Evolutionary conservation across 2,888 invertebrate genomes (phyloP).

Genomic region (Bombylius discolor): DNA sequence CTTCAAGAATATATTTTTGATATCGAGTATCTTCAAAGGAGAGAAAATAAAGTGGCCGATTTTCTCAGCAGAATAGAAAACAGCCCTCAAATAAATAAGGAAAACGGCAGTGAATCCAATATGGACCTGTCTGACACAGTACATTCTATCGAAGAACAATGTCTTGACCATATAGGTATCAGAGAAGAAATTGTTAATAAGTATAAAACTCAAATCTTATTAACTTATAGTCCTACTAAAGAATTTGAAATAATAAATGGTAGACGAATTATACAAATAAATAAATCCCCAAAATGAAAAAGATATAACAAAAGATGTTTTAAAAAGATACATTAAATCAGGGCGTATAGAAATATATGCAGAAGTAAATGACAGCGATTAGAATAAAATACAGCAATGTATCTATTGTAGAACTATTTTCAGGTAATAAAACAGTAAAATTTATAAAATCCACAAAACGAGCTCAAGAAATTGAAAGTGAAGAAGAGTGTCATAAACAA

Average conservation of each 20-base stretch:
- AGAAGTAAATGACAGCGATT: conserved; percentile 7
- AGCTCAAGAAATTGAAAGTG: conserved; percentile 7
- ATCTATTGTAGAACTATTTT: conserved; percentile 10
- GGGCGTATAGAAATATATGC: conserved; percentile 6
- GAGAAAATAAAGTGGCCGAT: too few species aligned
- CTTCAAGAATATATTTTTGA: not conserved
- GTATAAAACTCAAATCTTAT: conserved; percentile 12
- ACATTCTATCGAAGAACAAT: conserved; percentile 1
- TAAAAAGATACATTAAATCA: not conserved
- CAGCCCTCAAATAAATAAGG: too few species aligned
- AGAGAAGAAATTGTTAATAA: conserved; percentile 11
- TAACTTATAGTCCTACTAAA: conserved; percentile 7
- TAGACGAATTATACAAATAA: too few species aligned
- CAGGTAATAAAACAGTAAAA: conserved; percentile 2
- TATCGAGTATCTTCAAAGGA: too few species aligned
- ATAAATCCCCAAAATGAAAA: too few species aligned
- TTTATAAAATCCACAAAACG: conserved; percentile 5
- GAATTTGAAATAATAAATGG: not conserved
- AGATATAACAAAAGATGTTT: too few species aligned
- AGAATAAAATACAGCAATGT: conserved; percentile 8
- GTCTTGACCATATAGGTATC: conserved; percentile 5
- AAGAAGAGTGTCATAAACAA: conserved; percentile 11
- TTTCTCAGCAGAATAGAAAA: too few species aligned
- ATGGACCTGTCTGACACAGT: too few species aligned
- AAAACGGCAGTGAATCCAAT: not conserved